A percentile compares a stretch with the other conserved stretches of the same genome.
Evolutionary conservation across 2,888 invertebrate genomes (phyloP).

Genomic region (Pandemis corylana): DNA sequence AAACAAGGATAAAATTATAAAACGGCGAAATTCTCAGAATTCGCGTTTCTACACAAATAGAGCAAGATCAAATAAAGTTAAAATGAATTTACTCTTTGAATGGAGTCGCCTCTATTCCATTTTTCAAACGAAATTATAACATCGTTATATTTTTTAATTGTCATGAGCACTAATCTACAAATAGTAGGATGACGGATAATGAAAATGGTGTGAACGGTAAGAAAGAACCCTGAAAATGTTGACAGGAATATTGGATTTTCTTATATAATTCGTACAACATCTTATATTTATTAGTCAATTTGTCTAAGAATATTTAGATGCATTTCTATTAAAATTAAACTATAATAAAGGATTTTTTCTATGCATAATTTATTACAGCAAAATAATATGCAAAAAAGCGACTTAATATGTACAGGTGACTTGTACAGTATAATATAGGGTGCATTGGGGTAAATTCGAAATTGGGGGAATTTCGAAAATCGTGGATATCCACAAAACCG

Average conservation of each 20-base stretch:
- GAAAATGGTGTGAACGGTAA: neutral
- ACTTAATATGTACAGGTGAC: conserved; percentile 5
- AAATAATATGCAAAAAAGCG: neutral
- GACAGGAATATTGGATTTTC: neutral
- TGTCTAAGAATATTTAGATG: neutral
- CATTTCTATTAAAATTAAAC: neutral
- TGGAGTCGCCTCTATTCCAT: neutral
- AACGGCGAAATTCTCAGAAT: conserved; percentile 3
- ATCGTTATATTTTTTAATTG: neutral
- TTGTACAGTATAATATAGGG: conserved; percentile 3
- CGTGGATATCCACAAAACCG: too few relatives aligned
- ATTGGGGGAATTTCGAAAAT: too few relatives aligned
- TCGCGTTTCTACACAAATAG: neutral
- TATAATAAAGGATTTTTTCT: neutral
- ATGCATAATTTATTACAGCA: neutral
- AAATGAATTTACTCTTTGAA: neutral
- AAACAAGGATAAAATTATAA: conserved; percentile 15
- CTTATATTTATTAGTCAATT: neutral
- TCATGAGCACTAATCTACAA: neutral
- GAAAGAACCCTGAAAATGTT: neutral
- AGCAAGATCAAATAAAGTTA: conserved; percentile 1
- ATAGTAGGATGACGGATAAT: neutral
- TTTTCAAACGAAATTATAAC: neutral
- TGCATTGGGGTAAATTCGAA: too few relatives aligned
- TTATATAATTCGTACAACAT: neutral